Base-by-base conservation (phyloP, 2,888 invertebrate species). In the Eupithecia subfuscata region DNA sequence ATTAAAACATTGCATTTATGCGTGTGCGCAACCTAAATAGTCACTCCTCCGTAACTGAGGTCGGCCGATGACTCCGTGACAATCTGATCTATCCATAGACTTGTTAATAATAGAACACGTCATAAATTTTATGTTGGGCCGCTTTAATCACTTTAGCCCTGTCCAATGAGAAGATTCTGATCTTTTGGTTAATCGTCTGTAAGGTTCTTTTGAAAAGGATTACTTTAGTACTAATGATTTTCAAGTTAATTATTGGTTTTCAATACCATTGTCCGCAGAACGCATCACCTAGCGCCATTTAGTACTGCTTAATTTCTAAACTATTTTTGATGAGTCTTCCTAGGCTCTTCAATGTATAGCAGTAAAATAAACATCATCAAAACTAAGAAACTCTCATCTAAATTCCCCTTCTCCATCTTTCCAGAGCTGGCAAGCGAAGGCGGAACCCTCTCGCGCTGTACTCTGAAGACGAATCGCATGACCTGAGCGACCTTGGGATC, bases 401-500 rank as follows among this genome's bases (percentile, higher is more conserved):
- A 56, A 43, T 40, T 8, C 16, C 18, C 76, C 1, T 74, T 75
- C 77, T 80, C 70, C 69, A 76, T 85, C 75, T 83, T 88, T 87
- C 1, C 89, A 95, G 95, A 80, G 94, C 93, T 77, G 95, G 95
- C 5, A 91, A 93, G 72, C 91, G 95, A 92, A 89, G 95, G 91
- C 90, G 92, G 85, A 96, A 91, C 89, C 95, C 94, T 75, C 92
- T 97, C 74, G 96, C 97, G 6, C 94, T 98, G 83, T 98, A 97
- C 91, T 96, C 96, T 79, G 97, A 97, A 84, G 97, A 98, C 82
- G 97, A 98, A 87, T 96, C 96, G 65, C 97, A 98, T 86, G 98
- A 98, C 92, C 95, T 98, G 81, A 97, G 97, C 85, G 98, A 98
- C 91, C 96, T 98, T 83, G 98, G 98, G 76, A 97, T 98, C 86